phyloP scores from a whole-genome alignment of 2,888 invertebrate species.

The Boloria euphrosyne region DNA sequence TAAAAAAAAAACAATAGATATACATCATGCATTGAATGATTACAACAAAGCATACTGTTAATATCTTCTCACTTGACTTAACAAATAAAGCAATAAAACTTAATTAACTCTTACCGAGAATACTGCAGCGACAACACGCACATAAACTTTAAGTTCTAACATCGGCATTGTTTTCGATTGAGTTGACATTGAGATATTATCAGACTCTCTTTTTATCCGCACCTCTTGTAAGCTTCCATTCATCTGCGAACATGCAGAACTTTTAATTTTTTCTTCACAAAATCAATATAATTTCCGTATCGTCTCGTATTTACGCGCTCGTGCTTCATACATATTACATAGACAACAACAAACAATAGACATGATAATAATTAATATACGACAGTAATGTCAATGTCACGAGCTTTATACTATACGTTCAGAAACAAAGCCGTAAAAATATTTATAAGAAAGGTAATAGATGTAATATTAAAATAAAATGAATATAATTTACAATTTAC shows the following conservation, averaged over 20 bases:
- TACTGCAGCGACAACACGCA: slow-evolving; percentile 68
- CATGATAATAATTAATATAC: not conserved
- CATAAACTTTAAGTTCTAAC: slow-evolving; percentile 69
- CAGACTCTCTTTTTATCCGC: slow-evolving; percentile 21
- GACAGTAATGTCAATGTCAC: slow-evolving; percentile 32
- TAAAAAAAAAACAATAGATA: not conserved
- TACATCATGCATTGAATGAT: not conserved
- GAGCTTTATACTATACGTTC: slow-evolving; percentile 12
- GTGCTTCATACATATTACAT: slow-evolving; percentile 25
- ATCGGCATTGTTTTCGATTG: slow-evolving; percentile 69
- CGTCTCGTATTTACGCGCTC: slow-evolving; percentile 54
- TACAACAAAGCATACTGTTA: not conserved
- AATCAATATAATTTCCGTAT: slow-evolving; percentile 45
- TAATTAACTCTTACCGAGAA: slow-evolving; percentile 64
- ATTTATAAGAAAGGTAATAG: not conserved
- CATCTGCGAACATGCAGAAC: slow-evolving; percentile 24
- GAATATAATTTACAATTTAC: not conserved
- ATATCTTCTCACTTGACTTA: not conserved
- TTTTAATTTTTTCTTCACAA: slow-evolving; percentile 28
- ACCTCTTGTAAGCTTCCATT: slow-evolving; percentile 25
- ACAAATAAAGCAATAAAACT: slow-evolving; percentile 22
- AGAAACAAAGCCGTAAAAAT: not conserved
- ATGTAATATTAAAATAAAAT: not conserved
- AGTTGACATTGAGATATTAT: slow-evolving; percentile 57
- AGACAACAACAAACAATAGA: slow-evolving; percentile 18